phyloP scores from a whole-genome alignment of 1,140 invertebrate species.

The Macrostomum lignano region DNA sequence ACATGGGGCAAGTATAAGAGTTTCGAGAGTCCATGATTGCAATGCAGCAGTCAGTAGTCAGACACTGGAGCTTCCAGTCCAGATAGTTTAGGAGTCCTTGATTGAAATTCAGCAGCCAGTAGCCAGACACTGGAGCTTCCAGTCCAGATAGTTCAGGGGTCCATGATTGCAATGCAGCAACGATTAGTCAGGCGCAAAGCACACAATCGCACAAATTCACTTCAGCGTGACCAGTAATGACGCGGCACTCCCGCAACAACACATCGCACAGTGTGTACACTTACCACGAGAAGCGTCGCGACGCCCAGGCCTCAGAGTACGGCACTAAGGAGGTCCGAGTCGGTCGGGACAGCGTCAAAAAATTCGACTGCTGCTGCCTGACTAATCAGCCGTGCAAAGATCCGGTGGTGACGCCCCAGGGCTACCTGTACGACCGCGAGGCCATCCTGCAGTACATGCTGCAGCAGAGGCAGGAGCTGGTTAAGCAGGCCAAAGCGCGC shows the following conservation, averaged over 20 bases:
- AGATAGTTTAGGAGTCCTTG: no score
- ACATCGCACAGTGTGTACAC: conserved; percentile 92
- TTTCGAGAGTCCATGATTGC: no score
- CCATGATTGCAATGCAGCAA: no score
- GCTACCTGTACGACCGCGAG: conserved; percentile 85
- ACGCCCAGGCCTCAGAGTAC: conserved; percentile 59
- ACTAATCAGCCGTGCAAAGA: conserved; percentile 73
- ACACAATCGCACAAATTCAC: no score
- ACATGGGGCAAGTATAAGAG: no score
- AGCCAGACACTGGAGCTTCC: no score
- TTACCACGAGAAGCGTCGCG: conserved; percentile 87
- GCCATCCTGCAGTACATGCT: conserved; percentile 79
- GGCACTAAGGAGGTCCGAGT: conserved; percentile 36
- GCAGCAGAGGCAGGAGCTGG: conserved; percentile 68
- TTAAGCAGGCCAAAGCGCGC: conserved; percentile 61
- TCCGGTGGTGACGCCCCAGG: conserved; percentile 60
- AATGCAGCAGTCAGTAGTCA: no score
- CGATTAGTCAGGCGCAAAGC: no score
- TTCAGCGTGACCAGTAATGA: no score
- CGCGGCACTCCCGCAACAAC: conserved; percentile 70
- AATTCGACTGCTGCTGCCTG: conserved; percentile 87
- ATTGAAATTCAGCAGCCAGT: no score
- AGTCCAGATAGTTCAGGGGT: no score
- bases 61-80: no score
- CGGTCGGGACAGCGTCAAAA: conserved; percentile 82